Percentiles rank a stretch among this genome's conserved stretches.
phyloP scores from a whole-genome alignment of 2,113 vertebrate genomes.

The Argyrosomus japonicus region DNA sequence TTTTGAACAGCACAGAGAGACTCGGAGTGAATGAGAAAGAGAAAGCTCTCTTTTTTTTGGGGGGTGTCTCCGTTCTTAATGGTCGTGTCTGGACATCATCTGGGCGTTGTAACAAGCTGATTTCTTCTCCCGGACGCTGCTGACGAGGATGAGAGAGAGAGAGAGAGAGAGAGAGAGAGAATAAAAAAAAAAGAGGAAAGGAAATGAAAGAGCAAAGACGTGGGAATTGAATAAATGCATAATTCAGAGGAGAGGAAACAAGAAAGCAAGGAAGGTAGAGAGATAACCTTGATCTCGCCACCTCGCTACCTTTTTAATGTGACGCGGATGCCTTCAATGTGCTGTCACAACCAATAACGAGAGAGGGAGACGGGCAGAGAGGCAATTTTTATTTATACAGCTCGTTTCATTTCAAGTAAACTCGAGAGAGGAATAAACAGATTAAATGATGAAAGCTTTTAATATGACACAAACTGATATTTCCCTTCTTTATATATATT shows the following conservation, averaged over 20 bases:
- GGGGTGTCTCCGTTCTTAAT: conserved; percentile 19
- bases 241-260: conserved; percentile 58
- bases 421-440: not conserved
- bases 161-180: not conserved
- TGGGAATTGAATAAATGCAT: conserved; percentile 68
- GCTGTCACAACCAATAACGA: conserved; percentile 41
- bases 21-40: conserved; percentile 27
- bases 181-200: not conserved
- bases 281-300: conserved; percentile 68
- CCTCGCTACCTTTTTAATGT: conserved; percentile 57
- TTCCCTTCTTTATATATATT: not conserved
- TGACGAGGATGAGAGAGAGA: not conserved
- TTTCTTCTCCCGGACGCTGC: not conserved
- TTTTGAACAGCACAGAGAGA: conserved; percentile 19
- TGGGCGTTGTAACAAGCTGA: conserved; percentile 35
- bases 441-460: not conserved
- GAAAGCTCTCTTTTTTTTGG: conserved; percentile 29
- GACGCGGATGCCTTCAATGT: conserved; percentile 54
- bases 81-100: conserved; percentile 52
- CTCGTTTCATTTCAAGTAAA: not conserved
- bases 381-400: conserved; percentile 22
- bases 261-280: conserved; percentile 19
- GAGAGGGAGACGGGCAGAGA: not conserved
- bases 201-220: conserved; percentile 43
- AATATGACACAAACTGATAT: not conserved